These are phyloP conservation scores for Urocitellus parryii DNA, from an alignment of 2,113 vertebrate genomes.

Conservation along the genomic window DNA sequence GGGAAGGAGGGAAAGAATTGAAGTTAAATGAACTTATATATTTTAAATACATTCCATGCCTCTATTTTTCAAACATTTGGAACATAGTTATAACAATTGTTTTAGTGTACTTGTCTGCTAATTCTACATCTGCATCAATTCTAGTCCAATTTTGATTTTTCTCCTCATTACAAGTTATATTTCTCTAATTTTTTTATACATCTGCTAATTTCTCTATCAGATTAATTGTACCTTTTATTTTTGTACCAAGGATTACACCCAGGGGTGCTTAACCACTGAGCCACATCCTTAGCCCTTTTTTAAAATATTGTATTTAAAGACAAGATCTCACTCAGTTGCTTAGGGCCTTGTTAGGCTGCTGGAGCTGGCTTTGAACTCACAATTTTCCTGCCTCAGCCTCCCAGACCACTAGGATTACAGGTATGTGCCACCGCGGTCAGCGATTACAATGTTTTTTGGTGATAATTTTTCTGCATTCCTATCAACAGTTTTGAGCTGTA, in stretches of 20 bases:
- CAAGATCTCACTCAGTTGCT: no score
- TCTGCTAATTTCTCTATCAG: neutral
- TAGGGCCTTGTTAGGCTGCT: no score
- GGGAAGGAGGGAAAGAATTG: no score
- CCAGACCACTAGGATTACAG: no score
- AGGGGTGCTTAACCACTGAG: no score
- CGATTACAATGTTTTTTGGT: neutral
- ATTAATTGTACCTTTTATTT: neutral
- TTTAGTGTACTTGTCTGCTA: neutral
- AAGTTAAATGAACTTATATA: no score
- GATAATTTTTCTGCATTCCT: neutral
- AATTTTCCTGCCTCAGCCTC: no score
- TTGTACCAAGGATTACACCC: no score
- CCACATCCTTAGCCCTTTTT: no score
- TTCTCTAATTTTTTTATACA: slow-evolving; percentile 26
- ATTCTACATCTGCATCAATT: slow-evolving; percentile 19
- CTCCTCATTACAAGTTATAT: neutral
- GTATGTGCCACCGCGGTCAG: rapidly evolving
- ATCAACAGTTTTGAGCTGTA: neutral
- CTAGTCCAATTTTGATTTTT: slow-evolving; percentile 15
- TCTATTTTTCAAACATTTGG: neutral
- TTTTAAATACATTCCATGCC: neutral
- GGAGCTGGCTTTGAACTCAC: no score
- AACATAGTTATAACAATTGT: neutral
- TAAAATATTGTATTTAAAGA: no score